Base-by-base conservation (phyloP, 2,888 invertebrate species). In the Agonum fuliginosum region DNA sequence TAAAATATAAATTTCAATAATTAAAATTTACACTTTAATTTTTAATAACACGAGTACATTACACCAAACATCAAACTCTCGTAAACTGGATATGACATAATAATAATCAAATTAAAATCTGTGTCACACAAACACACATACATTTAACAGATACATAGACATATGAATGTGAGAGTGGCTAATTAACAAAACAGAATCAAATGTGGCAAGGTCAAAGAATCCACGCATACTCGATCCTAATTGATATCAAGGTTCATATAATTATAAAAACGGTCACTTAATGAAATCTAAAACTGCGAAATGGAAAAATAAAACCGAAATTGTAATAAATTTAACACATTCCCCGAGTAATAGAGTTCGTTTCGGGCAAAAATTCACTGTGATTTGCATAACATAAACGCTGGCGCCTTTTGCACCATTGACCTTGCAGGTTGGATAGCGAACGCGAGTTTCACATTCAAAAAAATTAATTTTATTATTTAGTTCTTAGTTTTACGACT, bases 371-470 rank as follows among this genome's bases (percentile, higher is more conserved):
- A 80, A 80, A 80, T 80, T 79, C 80, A 78, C 79, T 78, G 78
- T 73, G 78, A 80, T 80, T 80, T 80, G 79, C 80, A 80, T 80
- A 80, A 80, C 77, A 78, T 79, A 79, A 76, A 79, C 74, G 73
- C 78, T 78, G 79, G 79, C 80, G 80, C 80, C 80, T 79, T 79
- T 78, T 79, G 37, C 22, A 41, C 67, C 67, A 41, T 67, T 22
- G 67, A 67, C 67, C 37, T 67, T 67, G 22, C 41, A 14, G 6
- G 12, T 20, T 67, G 67, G 41, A 67, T 20, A 37, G 41, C 10
- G n/a, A 67, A 67, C 41, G 12, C 17, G 17, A 67, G 10, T 67
- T 20, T 20, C 20, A 34, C 34, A 65, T 65, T 37, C 34, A 48
- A 20, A 48, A 20, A 24, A n/a, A 10, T 67, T 67, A n/a, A n/a